Base-by-base conservation (phyloP, 2,888 invertebrate species). In the Tricholauxania praeusta region DNA sequence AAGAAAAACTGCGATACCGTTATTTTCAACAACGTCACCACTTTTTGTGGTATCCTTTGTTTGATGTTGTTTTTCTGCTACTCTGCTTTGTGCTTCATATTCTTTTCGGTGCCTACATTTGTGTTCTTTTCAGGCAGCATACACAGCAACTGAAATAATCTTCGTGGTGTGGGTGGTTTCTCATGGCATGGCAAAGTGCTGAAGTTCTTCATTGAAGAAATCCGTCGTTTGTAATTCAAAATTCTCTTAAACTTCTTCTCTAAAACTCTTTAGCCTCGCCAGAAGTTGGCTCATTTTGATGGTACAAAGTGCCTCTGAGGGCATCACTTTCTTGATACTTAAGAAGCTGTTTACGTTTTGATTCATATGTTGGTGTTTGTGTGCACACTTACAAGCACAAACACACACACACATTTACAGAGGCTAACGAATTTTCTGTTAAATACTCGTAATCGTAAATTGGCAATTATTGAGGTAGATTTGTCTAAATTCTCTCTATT, bases 281-380 rank as follows among this genome's bases (percentile, higher is more conserved):
- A 22, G 63, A 47, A 17, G 47, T 53, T 39, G 28, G 39, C 39
- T 39, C 39, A 22, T 15, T 70, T 51, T 53, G 51, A n/a, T 32
- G 63, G 39, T 60, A 60, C 51, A 51, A 69, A 57, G 17, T 59
- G 57, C 57, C 57, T 70, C 66, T 49, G 59, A 48, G 51, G 53
- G 60, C 65, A 60, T 52, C 65, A 60, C 51, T 73, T 52, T 28
- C 66, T 52, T 14, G 52, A 66, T 74, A 76, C 76, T 79, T 77
- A 68, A 72, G 74, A 59, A 73, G 64, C 78, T 81, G 80, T 82
- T 82, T 81, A 82, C 82, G 81, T 80, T 78, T 81, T 80, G 77
- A 75, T 81, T 79, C 80, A 82, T 80, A 80, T 81, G 82, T 79
- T 80, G 79, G 79, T 28, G 39, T 52, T 1, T 47, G 47, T 12